Conservation (phyloP, 2,888 invertebrate species). For the Cordylochernes scorpioides region DNA sequence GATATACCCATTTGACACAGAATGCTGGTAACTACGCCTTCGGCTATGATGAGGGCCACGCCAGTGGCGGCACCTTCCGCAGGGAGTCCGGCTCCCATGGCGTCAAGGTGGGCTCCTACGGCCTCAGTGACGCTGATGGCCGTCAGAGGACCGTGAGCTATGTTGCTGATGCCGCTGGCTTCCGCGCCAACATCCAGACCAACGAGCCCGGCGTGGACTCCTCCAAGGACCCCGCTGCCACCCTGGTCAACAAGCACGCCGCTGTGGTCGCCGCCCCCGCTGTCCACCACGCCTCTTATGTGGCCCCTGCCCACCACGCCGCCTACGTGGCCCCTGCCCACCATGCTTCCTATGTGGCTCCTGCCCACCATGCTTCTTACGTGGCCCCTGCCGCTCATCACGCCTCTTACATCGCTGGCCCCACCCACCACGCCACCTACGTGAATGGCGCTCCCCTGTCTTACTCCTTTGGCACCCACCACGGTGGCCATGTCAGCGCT, state of each 20-base stretch:
- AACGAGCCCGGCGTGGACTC: slow-evolving; percentile 5
- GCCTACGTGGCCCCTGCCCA: no score
- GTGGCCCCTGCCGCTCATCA: no score
- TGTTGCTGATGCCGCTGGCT: slow-evolving; percentile 7
- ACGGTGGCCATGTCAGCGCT: no score
- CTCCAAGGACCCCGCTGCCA: slow-evolving; percentile 4
- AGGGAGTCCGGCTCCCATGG: slow-evolving; percentile 5
- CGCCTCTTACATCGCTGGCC: no score
- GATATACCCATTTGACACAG: neutral
- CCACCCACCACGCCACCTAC: no score
- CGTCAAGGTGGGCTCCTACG: slow-evolving; percentile 4
- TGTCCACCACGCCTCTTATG: slow-evolving; percentile 1
- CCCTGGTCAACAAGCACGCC: slow-evolving; percentile 2
- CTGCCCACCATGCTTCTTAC: no score
- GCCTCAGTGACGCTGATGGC: slow-evolving; percentile 6
- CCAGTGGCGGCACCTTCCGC: slow-evolving; percentile 7
- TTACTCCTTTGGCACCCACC: no score
- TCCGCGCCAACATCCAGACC: slow-evolving; percentile 7
- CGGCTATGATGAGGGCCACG: slow-evolving; percentile 8
- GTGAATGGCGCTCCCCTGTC: no score
- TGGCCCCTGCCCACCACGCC: no score
- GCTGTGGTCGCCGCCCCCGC: neutral
- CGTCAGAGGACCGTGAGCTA: slow-evolving; percentile 6
- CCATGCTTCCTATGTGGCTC: no score
- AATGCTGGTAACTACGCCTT: slow-evolving; percentile 6